Base-by-base conservation (phyloP, 2,888 invertebrate genomes). In the Protophormia terraenovae region DNA sequence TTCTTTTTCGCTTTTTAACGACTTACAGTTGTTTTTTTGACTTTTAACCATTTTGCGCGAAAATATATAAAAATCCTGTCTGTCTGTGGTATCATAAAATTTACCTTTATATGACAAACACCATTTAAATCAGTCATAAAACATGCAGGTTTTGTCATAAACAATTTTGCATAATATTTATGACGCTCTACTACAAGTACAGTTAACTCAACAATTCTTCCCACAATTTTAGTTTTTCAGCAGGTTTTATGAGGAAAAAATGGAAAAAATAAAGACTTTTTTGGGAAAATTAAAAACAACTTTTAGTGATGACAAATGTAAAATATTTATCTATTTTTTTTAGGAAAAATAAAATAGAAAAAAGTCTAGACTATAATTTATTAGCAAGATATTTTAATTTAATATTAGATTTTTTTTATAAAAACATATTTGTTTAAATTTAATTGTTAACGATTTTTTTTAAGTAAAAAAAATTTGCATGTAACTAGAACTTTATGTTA, bases 111-210 rank as follows among this genome's bases (percentile, higher is more conserved):
- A 66, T 79, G 58, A 85, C 71, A 75, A 82, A 79, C 38, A 66
- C 69, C 78, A 85, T 82, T 85, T 79, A 78, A 82, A 79, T 55
- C 64, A 82, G 78, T 32, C 85, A 82, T 85, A 85, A 85, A 81
- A 82, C 55, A 78, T 79, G 82, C 85, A 78, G 85, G 85, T 82
- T 78, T 69, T 71, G 71, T 71, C 82, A 82, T 82, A 82, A 85
- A 82, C 78, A 85, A 82, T 85, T 85, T 85, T 85, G 82, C 85
- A 85, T 82, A 85, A 82, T 75, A 82, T 82, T 82, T 79, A 82
- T 85, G 71, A 71, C 45, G n/a, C 24, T 55, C 45, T n/a, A n/a
- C n/a, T n/a, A 67, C 1, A 32, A 32, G n/a, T n/a, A n/a, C n/a
- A n/a, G n/a, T n/a, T n/a, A 1, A 50, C 60, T 27, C 24, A 16